Percentiles rank a stretch among this genome's conserved stretches.
Conservation (phyloP, 2,797 vertebrate species). For the Ibycter americanus region DNA sequence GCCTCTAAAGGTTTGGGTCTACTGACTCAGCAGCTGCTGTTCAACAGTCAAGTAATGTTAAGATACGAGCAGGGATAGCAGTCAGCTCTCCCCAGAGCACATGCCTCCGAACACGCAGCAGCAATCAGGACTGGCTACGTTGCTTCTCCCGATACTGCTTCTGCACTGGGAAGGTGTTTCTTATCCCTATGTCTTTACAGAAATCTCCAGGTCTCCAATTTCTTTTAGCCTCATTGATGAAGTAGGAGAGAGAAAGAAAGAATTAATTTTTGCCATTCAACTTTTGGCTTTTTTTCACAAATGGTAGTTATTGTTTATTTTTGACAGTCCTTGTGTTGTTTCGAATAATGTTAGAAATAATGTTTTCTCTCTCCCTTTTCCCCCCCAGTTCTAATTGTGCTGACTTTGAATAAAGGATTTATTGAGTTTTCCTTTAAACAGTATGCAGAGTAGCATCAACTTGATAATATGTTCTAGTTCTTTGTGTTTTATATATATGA, state of each 20-base stretch:
- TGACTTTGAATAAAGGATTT: background rate
- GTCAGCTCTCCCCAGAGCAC: background rate
- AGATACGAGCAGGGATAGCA: background rate
- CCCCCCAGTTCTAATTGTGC: background rate
- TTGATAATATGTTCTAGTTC: background rate
- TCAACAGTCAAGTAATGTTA: background rate
- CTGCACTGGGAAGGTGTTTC: background rate
- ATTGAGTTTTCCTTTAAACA: background rate
- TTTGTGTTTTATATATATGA: background rate
- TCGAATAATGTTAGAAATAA: background rate
- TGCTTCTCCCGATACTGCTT: background rate
- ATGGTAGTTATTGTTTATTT: background rate
- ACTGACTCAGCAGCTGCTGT: background rate
- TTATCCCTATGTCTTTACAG: background rate
- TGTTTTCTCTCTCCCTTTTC: background rate
- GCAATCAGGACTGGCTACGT: background rate
- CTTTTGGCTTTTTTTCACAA: background rate
- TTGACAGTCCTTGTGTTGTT: background rate
- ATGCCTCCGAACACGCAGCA: background rate
- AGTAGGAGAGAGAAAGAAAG: background rate
- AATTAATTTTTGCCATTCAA: background rate
- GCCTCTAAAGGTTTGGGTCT: background rate
- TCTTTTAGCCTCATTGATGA: background rate
- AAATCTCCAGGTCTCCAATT: background rate
- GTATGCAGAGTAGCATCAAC: background rate